Percentiles rank a stretch among this genome's conserved stretches.
Conservation (phyloP, 2,888 invertebrate genomes). For the Cecidostiba fungosa region DNA sequence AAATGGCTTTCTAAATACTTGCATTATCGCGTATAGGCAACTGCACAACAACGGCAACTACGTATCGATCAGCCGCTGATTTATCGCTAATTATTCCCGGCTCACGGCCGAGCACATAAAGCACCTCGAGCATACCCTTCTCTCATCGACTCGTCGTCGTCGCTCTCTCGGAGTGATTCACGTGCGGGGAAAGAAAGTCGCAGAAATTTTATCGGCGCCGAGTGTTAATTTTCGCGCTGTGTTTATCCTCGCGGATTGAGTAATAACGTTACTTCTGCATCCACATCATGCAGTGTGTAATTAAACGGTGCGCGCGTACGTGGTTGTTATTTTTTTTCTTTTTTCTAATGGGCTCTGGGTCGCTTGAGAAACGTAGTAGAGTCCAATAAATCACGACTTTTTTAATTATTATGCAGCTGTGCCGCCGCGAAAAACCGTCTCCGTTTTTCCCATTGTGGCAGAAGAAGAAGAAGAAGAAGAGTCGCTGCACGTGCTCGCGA, state of each 20-base stretch:
- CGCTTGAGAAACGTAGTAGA: neutral
- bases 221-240: constrained; percentile 36
- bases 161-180: constrained; percentile 24
- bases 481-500: neutral
- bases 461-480: no score
- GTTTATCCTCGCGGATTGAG: constrained; percentile 9
- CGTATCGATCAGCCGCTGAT: constrained; percentile 67
- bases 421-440: neutral
- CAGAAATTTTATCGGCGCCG: neutral
- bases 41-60: constrained; percentile 33
- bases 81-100: constrained; percentile 70
- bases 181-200: constrained; percentile 33
- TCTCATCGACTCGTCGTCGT: constrained; percentile 26
- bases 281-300: neutral
- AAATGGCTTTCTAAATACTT: constrained; percentile 67
- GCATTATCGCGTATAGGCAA: constrained; percentile 56
- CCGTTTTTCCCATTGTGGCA: neutral
- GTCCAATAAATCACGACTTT: constrained; percentile 46
- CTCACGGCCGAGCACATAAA: constrained; percentile 67
- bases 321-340: neutral
- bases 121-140: constrained; percentile 58
- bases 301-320: neutral
- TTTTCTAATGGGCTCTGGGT: neutral
- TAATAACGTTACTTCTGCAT: neutral
- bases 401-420: constrained; percentile 49